Conservation (phyloP, 2,888 invertebrate species). For the Diarsia mendica region DNA sequence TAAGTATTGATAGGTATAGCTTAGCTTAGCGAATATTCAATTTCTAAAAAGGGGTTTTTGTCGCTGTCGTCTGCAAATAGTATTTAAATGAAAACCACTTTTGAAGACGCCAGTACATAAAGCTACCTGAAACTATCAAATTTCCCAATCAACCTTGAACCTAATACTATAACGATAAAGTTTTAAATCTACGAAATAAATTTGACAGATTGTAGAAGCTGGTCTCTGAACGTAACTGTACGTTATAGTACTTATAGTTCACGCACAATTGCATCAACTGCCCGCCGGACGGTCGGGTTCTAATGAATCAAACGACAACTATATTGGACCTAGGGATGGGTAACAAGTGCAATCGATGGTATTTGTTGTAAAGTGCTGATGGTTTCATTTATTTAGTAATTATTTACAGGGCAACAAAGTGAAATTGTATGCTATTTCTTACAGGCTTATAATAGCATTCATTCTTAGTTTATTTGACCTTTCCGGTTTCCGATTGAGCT, state of each 20-base stretch:
- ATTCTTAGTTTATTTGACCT: no score
- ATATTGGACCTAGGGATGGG: constrained; percentile 45
- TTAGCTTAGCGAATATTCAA: no score
- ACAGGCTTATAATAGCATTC: no score
- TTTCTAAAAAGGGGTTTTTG: no score
- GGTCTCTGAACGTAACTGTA: background rate
- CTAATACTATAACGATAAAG: no score
- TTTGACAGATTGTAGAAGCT: no score
- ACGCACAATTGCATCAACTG: constrained; percentile 72
- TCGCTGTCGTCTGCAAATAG: background rate
- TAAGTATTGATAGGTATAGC: no score
- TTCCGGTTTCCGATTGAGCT: no score
- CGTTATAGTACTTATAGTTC: constrained; percentile 36
- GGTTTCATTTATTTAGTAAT: background rate
- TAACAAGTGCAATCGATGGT: background rate
- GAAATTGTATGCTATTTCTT: background rate
- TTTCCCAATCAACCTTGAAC: no score
- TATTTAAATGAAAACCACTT: background rate
- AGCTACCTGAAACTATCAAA: no score
- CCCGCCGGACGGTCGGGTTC: constrained; percentile 40
- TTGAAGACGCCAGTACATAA: background rate
- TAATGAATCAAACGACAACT: constrained; percentile 77
- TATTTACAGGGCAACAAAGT: background rate
- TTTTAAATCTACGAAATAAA: no score
- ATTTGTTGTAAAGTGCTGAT: background rate